Base-by-base conservation (phyloP, 2,888 invertebrate species). In the Aleiodes leptofemur region DNA sequence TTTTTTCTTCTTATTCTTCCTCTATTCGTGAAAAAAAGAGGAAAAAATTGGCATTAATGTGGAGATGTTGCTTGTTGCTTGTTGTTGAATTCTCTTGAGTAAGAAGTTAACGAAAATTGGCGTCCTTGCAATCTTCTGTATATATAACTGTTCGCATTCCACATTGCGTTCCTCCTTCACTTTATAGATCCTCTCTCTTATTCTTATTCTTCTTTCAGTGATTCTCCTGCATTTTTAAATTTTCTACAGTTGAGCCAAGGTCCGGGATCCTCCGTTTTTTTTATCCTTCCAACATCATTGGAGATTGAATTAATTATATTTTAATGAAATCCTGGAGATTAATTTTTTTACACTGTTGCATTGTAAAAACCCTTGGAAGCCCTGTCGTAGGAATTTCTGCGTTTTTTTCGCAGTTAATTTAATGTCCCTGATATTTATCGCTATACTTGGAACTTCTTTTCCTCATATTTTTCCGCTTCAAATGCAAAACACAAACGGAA, bases 61-160 rank as follows among this genome's bases (percentile, higher is more conserved):
- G n/a, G 4, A 53, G 7, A 4, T 16, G 14, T 7, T 23, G 23
- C 23, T 23, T 23, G 14, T 51, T 0, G 14, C n/a, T 14, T 14
- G n/a, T 6, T 53, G 51, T n/a, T 53, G 14, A 53, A 53, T 53
- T n/a, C 14, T 6, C 16, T 53, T 3, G 53, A 16, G 53, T 43
- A 43, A 53, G 16, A 53, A 66, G 23, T 48, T 48, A 66, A 66
- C 43, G n/a, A 43, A 66, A 50, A 66, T 66, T 48, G 48, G 50
- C 43, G 66, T 66, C 66, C 66, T 66, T 66, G 66, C 50, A 50
- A 34, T 34, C 6, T 6, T n/a, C n/a, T 66, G 9, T 66, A 43
- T n/a, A 16, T 50, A 50, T 23, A 66, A 66, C 66, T 50, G n/a
- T 66, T 66, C 66, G 29, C 66, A 48, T 66, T 66, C 50, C 66